phyloP scores from a whole-genome alignment of 2,797 vertebrate genomes.

The Pangasius macronema region DNA sequence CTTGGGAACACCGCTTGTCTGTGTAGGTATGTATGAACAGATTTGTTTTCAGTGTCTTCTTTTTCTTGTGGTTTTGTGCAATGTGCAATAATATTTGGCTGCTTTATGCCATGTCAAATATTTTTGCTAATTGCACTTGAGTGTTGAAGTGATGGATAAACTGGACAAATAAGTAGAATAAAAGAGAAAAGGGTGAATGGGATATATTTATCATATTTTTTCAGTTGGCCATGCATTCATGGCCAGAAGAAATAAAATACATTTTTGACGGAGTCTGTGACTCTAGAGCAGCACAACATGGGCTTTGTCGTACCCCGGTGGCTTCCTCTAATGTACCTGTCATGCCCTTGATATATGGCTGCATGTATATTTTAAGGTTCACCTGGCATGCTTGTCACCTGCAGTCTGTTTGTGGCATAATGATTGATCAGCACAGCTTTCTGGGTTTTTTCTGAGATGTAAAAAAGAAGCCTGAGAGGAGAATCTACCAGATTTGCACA shows the following conservation, averaged over 20 bases:
- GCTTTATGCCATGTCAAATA: background rate
- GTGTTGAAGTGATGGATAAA: background rate
- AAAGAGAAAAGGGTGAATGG: background rate
- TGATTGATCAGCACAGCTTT: constrained; percentile 69
- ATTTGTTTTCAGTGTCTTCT: background rate
- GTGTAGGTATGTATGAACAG: background rate
- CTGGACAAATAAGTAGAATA: background rate
- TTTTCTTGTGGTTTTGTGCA: background rate
- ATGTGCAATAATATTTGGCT: background rate
- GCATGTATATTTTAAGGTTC: constrained; percentile 77
- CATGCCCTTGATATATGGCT: constrained; percentile 71
- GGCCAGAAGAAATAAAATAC: constrained; percentile 63
- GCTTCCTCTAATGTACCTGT: constrained; percentile 71
- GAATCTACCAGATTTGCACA: constrained; percentile 39
- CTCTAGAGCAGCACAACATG: constrained; percentile 57
- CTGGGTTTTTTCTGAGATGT: constrained; percentile 49
- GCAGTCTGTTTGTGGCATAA: constrained; percentile 66
- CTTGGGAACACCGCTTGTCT: background rate
- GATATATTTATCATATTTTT: constrained; percentile 54
- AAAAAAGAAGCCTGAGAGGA: constrained; percentile 21
- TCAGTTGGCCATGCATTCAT: constrained; percentile 49
- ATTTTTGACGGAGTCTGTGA: constrained; percentile 59
- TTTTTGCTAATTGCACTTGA: background rate
- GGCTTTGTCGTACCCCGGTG: constrained; percentile 56
- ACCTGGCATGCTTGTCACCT: constrained; percentile 71